A percentile compares a stretch with the other conserved stretches of the same genome.
Conservation (phyloP, 2,113 vertebrate genomes). For the Ptilorrhoa leucosticta region DNA sequence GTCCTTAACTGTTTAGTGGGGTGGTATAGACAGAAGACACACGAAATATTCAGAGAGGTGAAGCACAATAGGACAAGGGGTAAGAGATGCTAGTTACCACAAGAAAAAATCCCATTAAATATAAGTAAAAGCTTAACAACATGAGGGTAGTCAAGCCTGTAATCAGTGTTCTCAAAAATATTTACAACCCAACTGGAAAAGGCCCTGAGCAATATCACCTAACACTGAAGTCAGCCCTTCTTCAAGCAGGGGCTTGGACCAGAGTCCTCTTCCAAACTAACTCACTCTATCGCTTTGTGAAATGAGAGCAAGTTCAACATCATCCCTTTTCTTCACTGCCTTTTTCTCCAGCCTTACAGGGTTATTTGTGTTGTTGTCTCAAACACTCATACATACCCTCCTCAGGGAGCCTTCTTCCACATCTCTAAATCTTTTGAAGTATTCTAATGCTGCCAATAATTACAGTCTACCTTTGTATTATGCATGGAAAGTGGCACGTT, state of each 20-base stretch:
- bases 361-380: neutral
- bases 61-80: neutral
- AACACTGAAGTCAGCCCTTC: neutral
- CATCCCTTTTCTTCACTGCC: neutral
- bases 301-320: neutral
- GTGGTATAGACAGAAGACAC: neutral
- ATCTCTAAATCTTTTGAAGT: slow-evolving; percentile 10
- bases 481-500: neutral
- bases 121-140: neutral
- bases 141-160: neutral
- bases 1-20: neutral
- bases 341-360: neutral
- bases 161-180: neutral
- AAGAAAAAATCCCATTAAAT: neutral
- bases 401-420: neutral
- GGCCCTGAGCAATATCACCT: neutral
- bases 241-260: neutral
- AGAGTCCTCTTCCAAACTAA: neutral
- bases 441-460: neutral
- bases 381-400: neutral
- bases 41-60: neutral
- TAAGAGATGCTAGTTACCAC: neutral
- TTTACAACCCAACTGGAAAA: neutral
- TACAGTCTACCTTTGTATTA: slow-evolving; percentile 5
- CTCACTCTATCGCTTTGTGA: neutral